Base-by-base conservation (phyloP, 1,140 invertebrate genomes). In the Drosophila chauvacae region DNA sequence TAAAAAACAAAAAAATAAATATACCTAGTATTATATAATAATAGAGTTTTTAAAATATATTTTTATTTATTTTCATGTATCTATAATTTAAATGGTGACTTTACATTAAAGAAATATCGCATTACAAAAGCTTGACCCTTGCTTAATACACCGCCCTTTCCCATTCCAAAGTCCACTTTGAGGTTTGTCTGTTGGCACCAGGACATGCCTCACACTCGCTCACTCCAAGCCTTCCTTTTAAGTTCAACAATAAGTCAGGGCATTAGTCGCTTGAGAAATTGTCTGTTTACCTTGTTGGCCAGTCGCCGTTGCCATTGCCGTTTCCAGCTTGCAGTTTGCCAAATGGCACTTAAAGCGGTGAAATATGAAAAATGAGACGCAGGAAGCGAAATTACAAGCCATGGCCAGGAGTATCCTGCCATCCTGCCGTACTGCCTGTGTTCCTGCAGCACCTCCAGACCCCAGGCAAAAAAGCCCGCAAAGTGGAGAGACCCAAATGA, bases 221-320 rank as follows among this genome's bases (percentile, higher is more conserved):
- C 50, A 63, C 35, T 28, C 37, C 62, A 75, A 28, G 47, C 45
- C 63, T 59, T 41, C 9, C 35, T 50, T 51, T 61, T 51, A 26
- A 55, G 39, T 88, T 77, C 56, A 74, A 88, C 85, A 87, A 87
- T 88, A 87, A 87, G 80, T 88, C 84, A 87, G 51, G 65, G 84
- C 85, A 87, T 87, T 87, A 87, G 85, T 77, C 85, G 84, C 77
- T 88, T 87, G 84, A 87, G 84, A 87, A 87, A 87, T 87, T 87
- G 84, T 87, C 84, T 87, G 80, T 88, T 87, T 87, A 87, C 84
- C 84, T 87, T 87, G 84, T 86, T 86, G 82, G 82, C 64, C 75
- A 77, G 69, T 64, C 66, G 66, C 63, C 69, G 56, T 57, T 62
- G 66, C 63, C 69, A 44, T 51, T 62, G 53, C 75, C 53, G 70